Percentiles rank a stretch among this genome's conserved stretches.
These are phyloP conservation scores for Paramormyrops hopkinsi DNA, from an alignment of 2,797 vertebrate genomes.

Conservation along the genomic window DNA sequence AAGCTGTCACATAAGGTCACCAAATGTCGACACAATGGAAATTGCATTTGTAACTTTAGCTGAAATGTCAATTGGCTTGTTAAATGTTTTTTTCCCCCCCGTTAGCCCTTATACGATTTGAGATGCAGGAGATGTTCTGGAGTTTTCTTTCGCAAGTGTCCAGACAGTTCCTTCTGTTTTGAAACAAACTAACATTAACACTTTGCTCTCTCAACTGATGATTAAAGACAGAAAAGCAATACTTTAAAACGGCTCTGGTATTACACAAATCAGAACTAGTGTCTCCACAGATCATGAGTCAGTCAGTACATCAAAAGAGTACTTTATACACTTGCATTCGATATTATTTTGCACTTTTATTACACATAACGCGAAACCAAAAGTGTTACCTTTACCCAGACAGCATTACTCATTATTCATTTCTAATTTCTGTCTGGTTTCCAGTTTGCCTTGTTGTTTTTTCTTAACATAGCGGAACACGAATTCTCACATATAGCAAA, in stretches of 20 bases:
- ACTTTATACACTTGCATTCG: background rate
- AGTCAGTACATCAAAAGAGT: background rate
- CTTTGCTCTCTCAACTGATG: background rate
- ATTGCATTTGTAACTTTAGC: constrained; percentile 64
- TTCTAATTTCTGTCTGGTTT: background rate
- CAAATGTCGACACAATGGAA: constrained; percentile 79
- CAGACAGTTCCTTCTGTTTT: constrained; percentile 16
- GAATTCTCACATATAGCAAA: background rate
- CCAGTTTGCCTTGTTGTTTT: background rate
- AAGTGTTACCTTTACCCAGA: background rate
- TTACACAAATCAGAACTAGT: background rate
- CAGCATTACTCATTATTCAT: background rate
- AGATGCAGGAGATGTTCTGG: constrained; percentile 38
- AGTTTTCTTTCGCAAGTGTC: constrained; percentile 3
- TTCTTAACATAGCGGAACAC: background rate
- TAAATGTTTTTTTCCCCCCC: constrained; percentile 53
- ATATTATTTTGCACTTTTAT: background rate
- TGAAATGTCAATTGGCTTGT: constrained; percentile 77
- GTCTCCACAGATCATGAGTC: background rate
- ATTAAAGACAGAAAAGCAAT: background rate
- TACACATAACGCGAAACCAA: background rate
- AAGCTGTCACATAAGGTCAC: constrained; percentile 83
- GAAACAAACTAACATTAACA: constrained; percentile 19
- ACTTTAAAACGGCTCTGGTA: background rate
- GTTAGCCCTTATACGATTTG: constrained; percentile 52